Evolutionary conservation across 2,888 invertebrate species (phyloP).

Genomic region (Yponomeuta malinellus): DNA sequence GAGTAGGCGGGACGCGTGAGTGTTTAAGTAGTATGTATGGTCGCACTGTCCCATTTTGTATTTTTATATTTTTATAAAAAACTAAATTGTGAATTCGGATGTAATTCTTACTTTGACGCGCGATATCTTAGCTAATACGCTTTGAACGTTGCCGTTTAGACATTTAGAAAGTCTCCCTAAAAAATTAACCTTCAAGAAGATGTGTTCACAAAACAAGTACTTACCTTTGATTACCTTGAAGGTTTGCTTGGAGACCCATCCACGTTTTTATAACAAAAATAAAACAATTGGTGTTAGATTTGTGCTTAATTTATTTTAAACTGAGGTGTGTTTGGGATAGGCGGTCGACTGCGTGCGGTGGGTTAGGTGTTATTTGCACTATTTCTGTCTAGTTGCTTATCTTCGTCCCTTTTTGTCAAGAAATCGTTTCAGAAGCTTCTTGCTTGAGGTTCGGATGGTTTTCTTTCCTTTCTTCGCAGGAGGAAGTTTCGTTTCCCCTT

Average conservation of each 20-base stretch:
- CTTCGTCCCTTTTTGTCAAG: conserved; percentile 6
- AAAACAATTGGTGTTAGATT: conserved; percentile 60
- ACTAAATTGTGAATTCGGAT: conserved; percentile 67
- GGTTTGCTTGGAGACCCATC: conserved; percentile 39
- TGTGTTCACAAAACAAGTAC: neutral
- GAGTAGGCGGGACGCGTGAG: conserved; percentile 55
- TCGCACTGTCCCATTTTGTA: conserved; percentile 75
- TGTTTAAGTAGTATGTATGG: conserved; percentile 43
- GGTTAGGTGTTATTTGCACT: conserved; percentile 34
- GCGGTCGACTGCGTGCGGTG: conserved; percentile 56
- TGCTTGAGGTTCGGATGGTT: conserved; percentile 19
- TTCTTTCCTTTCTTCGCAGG: conserved; percentile 22
- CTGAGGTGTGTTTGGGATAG: conserved; percentile 70
- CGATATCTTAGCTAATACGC: conserved; percentile 45
- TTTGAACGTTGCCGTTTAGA: neutral
- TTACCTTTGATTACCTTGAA: conserved; percentile 28
- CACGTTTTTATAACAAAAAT: conserved; percentile 24
- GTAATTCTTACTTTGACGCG: conserved; percentile 68
- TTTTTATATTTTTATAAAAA: conserved; percentile 76
- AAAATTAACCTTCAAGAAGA: neutral
- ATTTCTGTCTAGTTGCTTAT: conserved; percentile 23
- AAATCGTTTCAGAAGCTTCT: conserved; percentile 11
- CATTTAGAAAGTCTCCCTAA: conserved; percentile 4
- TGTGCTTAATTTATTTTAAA: conserved; percentile 26
- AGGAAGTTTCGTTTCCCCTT: conserved; percentile 22